These are phyloP conservation scores for Apoda limacodes DNA, from an alignment of 2,888 invertebrate species.

Conservation along the genomic window DNA sequence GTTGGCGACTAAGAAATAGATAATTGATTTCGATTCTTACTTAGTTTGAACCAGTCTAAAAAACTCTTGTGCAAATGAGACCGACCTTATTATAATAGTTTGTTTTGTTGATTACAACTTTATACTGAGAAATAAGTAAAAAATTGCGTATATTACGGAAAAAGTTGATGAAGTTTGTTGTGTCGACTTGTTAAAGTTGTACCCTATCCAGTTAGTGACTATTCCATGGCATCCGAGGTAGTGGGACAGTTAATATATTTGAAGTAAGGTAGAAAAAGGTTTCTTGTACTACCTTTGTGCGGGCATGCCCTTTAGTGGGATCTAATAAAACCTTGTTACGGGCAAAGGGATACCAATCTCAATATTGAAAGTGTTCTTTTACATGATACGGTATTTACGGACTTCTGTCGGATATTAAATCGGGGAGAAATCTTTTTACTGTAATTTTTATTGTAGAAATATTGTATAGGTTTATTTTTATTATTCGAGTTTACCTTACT, in stretches of 20 bases:
- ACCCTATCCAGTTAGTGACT: constrained; percentile 24
- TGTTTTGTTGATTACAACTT: no score
- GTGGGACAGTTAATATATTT: constrained; percentile 69
- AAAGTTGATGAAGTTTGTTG: constrained; percentile 11
- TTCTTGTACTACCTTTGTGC: constrained; percentile 66
- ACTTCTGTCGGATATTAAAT: constrained; percentile 66
- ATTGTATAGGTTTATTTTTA: no score
- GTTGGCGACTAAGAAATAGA: no score
- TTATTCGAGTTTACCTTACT: no score
- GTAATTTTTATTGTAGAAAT: no score
- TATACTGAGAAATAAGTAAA: no score
- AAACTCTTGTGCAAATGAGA: no score
- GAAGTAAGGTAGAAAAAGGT: constrained; percentile 69
- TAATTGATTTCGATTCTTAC: no score
- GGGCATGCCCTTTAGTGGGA: constrained; percentile 68
- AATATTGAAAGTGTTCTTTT: constrained; percentile 69
- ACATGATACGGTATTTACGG: constrained; percentile 69
- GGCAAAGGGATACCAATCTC: constrained; percentile 69
- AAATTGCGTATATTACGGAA: constrained; percentile 17
- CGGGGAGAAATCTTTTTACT: constrained; percentile 53
- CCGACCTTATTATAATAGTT: no score
- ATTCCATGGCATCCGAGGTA: constrained; percentile 37
- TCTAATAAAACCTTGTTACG: constrained; percentile 71
- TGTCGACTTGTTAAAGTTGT: constrained; percentile 7
- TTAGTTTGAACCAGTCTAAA: no score